Base-by-base conservation (phyloP, 2,797 vertebrate species). In the Buceros bicornis region DNA sequence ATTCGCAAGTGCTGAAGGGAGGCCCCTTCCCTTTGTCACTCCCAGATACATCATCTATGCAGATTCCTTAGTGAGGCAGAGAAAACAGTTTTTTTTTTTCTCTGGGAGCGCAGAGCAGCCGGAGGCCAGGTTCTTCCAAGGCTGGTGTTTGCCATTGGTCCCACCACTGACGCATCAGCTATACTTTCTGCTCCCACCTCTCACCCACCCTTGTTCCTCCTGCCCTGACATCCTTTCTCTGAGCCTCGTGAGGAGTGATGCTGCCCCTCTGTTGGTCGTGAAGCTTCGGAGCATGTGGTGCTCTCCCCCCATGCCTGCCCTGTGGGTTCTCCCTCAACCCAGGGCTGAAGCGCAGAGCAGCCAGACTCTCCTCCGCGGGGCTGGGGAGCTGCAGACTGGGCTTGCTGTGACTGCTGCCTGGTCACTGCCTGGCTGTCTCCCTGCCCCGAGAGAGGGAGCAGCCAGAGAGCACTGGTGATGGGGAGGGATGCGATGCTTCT, bases 241-340 rank as follows among this genome's bases (percentile, higher is more conserved):
- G 71, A 43, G 22, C 42, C 19, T 79, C 0, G 0, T 11, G 8
- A 50, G 54, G 33, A 56, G 18, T 3, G 25, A 8, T 40, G 26
- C 35, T 93, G 35, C 14, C 22, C 16, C 20, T 73, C 28, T 45
- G 60, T 42, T 51, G 45, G 16, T 3, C 19, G 47, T 3, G 20
- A 40, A 51, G 29, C 42, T 78, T 51, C 11, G 8, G 62, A 51
- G 40, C 4, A 0, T 6, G 37, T 40, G 21, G 15, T 45, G 33
- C 67, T 51, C 26, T 57, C 3, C 5, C n/a, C 48, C 45, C 22
- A 10, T 0, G 0, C 9, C n/a, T 2, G 0, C 31, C 60, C 20
- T 3, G 1, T 54, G 37, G 6, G 40, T 40, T 66, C 40, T 73
- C 35, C n/a, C 31, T 31, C 37, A 16, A 73, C 5, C 11, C 16